Evolutionary conservation across 2,113 vertebrate genomes (phyloP).

Genomic region (Eclectus roratus): DNA sequence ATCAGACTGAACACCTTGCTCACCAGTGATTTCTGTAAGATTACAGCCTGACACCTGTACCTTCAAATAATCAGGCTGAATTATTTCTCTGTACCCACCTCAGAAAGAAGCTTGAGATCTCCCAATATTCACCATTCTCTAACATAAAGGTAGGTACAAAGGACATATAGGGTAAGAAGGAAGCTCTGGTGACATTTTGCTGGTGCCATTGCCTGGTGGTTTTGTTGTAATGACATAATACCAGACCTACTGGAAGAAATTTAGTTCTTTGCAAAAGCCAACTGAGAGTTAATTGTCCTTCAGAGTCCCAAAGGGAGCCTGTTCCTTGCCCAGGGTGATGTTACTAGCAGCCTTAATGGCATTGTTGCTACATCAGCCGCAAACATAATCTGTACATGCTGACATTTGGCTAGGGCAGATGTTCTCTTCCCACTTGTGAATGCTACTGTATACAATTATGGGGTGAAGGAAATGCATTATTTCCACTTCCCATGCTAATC

Average conservation of each 20-base stretch:
- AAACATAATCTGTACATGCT: background rate
- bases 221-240: background rate
- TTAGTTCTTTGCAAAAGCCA: background rate
- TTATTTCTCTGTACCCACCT: background rate
- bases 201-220: background rate
- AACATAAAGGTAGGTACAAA: background rate
- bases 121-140: background rate
- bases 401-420: background rate
- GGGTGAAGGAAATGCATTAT: background rate
- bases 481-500: background rate
- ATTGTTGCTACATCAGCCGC: background rate
- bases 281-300: background rate
- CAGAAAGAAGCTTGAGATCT: background rate
- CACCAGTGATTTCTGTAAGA: background rate
- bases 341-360: background rate
- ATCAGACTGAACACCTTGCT: background rate
- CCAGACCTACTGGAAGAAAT: background rate
- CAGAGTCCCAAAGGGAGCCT: background rate
- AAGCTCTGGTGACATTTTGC: background rate
- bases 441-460: background rate
- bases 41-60: background rate
- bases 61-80: background rate
- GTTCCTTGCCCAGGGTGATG: background rate
- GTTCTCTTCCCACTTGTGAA: background rate
- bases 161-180: rapidly evolving